Base-by-base conservation (phyloP, 1,140 invertebrate species). In the Chironomus striatipennis region DNA sequence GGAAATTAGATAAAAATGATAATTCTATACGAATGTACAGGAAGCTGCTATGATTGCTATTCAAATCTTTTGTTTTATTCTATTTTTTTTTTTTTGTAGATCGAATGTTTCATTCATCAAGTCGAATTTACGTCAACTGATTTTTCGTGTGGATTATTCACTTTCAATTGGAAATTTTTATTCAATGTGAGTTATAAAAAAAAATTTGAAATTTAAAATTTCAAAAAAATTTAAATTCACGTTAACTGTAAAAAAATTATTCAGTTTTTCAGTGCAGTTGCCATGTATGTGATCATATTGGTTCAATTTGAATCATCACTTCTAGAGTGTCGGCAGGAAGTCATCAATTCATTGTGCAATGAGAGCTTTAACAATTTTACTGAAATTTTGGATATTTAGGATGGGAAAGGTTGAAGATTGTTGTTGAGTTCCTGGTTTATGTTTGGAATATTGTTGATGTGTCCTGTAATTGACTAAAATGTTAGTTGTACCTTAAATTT, bases 71-170 rank as follows among this genome's bases (percentile, higher is more conserved):
- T 34, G 24, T 1, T 2, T 34, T 34, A 2, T 2, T 34, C 5
- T 5, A 34, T 15, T 57, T 12, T n/a, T 12, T 57, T 12, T 57
- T 57, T 57, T 57, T 57, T 57, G n/a, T 15, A 57, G 47, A 15
- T 57, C 0, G n/a, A 15, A 57, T n/a, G n/a, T 57, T 57, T 57
- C 47, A 57, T 57, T 57, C 12, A 57, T n/a, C 47, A 57, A 57
- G 47, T 57, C n/a, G 12, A 57, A 15, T 57, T 15, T 15, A 57
- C 47, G 5, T 15, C 47, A 12, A 57, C 47, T n/a, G 12, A 57
- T 57, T 57, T 57, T 15, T n/a, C 47, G 12, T 57, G 47, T 57
- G 47, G 47, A 57, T n/a, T 57, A n/a, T 57, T 57, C 47, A 57
- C 47, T 1, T 57, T 57, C 47, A 57, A 57, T 15, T 57, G 47